Conservation (phyloP, 2,797 vertebrate species). For the Tokudaia tokunoshimensis region DNA sequence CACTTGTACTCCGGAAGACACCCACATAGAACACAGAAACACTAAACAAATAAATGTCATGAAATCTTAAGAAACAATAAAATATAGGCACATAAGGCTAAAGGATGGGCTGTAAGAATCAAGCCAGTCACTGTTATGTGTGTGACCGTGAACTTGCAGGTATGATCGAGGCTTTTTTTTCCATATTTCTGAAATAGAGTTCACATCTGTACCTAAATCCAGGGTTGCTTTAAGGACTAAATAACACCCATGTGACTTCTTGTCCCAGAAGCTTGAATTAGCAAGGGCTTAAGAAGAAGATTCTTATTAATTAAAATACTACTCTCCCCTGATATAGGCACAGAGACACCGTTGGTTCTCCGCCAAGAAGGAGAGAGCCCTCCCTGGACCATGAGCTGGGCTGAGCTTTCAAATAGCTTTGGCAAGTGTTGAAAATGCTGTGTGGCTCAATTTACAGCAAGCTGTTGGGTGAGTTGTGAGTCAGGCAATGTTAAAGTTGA, state of each 20-base stretch:
- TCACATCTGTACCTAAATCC: not conserved
- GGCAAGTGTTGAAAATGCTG: not conserved
- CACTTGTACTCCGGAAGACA: not conserved
- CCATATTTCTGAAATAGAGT: not conserved
- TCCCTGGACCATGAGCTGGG: not conserved
- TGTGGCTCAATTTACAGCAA: not conserved
- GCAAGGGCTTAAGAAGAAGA: not conserved
- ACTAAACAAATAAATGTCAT: not conserved
- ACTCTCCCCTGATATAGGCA: not conserved
- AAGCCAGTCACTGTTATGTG: not conserved
- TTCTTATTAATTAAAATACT: conserved; percentile 3
- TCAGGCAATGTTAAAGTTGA: not conserved
- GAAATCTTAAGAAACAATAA: not conserved
- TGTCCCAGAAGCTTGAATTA: conserved; percentile 21
- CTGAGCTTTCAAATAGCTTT: conserved; percentile 15
- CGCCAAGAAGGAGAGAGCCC: not conserved
- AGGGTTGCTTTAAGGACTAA: not conserved
- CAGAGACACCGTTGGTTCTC: conserved; percentile 9
- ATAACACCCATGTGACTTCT: not conserved
- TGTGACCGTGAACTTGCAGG: not conserved
- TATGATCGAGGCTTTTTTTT: not conserved
- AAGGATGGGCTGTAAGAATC: not conserved
- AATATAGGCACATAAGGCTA: not conserved
- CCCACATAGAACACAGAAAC: too few species aligned
- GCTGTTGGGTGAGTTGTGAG: not conserved